Conservation (phyloP, 2,888 invertebrate genomes). For the Pristionchus fissidentatus region DNA sequence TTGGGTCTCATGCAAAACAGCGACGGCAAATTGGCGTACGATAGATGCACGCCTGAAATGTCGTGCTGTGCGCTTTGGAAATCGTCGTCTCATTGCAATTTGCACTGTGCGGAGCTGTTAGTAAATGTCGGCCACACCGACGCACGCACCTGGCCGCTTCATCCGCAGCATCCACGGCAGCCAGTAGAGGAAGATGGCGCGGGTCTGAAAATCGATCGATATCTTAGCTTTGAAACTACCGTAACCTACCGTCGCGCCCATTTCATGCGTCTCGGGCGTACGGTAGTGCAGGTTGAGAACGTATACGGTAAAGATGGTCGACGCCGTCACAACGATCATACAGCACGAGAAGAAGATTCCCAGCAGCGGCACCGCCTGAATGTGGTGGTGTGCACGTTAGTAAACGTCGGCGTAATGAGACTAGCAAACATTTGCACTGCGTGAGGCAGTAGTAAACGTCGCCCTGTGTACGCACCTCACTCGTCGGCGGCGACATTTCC, state of each 20-base stretch:
- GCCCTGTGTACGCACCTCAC: slow-evolving; percentile 99
- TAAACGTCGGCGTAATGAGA: not conserved
- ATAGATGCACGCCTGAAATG: slow-evolving; percentile 54
- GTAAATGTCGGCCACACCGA: slow-evolving; percentile 50
- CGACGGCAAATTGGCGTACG: slow-evolving; percentile 70
- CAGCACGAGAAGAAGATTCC: slow-evolving; percentile 75
- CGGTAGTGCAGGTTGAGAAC: slow-evolving; percentile 75
- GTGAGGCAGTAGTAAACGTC: slow-evolving; percentile 76
- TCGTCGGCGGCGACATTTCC: slow-evolving; percentile 97
- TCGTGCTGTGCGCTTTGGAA: slow-evolving; percentile 6
- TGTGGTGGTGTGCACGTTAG: not conserved
- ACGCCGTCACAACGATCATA: slow-evolving; percentile 75
- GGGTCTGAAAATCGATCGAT: slow-evolving; percentile 61
- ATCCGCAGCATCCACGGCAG: slow-evolving; percentile 74
- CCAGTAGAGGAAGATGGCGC: slow-evolving; percentile 74
- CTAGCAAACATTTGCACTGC: slow-evolving; percentile 2
- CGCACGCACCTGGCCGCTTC: slow-evolving; percentile 70
- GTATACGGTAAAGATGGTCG: slow-evolving; percentile 75
- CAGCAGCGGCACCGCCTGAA: slow-evolving; percentile 10
- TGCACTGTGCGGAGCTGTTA: not conserved
- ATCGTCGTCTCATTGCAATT: not conserved
- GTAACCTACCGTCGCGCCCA: slow-evolving; percentile 68
- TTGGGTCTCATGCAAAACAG: slow-evolving; percentile 70
- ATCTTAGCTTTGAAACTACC: not conserved
- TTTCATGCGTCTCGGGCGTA: slow-evolving; percentile 75